Conservation (phyloP, 92 coral and sea anemone species). For the Phenganax marumi region DNA sequence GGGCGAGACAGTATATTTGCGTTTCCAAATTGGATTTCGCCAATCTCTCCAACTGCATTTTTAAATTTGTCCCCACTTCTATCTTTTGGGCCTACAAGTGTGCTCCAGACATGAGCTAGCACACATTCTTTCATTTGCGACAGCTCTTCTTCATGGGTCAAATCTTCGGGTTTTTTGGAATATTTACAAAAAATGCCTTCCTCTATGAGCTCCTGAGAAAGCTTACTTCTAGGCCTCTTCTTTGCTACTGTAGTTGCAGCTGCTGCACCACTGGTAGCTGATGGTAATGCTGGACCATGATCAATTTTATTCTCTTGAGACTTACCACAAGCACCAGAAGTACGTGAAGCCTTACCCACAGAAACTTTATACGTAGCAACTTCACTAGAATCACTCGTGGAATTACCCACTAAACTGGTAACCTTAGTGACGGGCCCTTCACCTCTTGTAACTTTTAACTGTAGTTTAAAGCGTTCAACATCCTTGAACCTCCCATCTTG, state of each 20-base stretch:
- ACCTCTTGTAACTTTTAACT: not conserved
- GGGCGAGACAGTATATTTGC: not conserved
- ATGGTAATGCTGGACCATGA: not conserved
- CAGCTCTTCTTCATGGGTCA: not conserved
- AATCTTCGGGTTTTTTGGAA: not conserved
- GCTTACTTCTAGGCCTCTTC: not conserved
- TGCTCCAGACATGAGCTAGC: not conserved
- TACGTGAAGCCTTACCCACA: not conserved
- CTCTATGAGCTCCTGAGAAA: not conserved
- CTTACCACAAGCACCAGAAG: not conserved
- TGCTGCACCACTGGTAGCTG: not conserved
- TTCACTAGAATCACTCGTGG: not conserved
- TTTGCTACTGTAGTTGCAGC: not conserved
- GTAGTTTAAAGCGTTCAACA: not conserved
- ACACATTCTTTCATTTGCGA: not conserved
- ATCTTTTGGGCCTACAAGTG: not conserved
- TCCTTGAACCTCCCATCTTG: conserved; percentile 6
- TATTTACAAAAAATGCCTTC: not conserved
- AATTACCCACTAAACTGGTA: too few species aligned
- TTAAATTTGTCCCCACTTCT: not conserved
- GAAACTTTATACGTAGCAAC: not conserved
- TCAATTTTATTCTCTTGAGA: too few species aligned
- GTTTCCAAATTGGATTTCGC: not conserved
- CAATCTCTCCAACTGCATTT: not conserved
- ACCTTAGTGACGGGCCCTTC: not conserved